phyloP scores from a whole-genome alignment of 2,888 invertebrate genomes.

The Ectemnius lituratus region DNA sequence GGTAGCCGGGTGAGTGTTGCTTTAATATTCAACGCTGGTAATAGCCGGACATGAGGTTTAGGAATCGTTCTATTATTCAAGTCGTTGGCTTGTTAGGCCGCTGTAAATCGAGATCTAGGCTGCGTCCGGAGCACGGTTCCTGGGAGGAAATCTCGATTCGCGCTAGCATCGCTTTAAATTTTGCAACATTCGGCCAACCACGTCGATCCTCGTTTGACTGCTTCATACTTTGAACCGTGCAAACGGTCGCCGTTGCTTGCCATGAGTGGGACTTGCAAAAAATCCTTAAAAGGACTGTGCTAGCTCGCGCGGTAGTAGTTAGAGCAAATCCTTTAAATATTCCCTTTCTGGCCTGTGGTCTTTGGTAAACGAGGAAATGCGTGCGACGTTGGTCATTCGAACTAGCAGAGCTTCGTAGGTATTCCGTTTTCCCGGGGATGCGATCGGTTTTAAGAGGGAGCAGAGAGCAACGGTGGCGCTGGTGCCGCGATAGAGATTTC shows the following conservation, averaged over 20 bases:
- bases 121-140: constrained; percentile 54
- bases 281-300: no score
- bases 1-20: constrained; percentile 39
- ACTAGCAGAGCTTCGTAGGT: neutral
- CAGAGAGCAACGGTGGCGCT: constrained; percentile 13
- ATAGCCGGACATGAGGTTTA: constrained; percentile 74
- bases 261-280: no score
- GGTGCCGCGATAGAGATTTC: constrained; percentile 53
- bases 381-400: no score
- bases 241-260: no score
- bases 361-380: no score
- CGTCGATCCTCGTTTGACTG: no score
- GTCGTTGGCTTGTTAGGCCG: constrained; percentile 52
- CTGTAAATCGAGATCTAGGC: constrained; percentile 63
- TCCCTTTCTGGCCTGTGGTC: neutral
- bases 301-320: no score
- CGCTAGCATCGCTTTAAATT: constrained; percentile 51
- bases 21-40: constrained; percentile 72
- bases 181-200: constrained; percentile 38
- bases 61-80: constrained; percentile 72
- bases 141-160: constrained; percentile 59
- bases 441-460: constrained; percentile 21
- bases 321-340: constrained; percentile 2
- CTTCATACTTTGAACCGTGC: no score
- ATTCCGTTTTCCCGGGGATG: neutral